Percentiles rank a stretch among this genome's conserved stretches.
phyloP scores from a whole-genome alignment of 2,113 vertebrate species.

The Microcebus ravelobensis region DNA sequence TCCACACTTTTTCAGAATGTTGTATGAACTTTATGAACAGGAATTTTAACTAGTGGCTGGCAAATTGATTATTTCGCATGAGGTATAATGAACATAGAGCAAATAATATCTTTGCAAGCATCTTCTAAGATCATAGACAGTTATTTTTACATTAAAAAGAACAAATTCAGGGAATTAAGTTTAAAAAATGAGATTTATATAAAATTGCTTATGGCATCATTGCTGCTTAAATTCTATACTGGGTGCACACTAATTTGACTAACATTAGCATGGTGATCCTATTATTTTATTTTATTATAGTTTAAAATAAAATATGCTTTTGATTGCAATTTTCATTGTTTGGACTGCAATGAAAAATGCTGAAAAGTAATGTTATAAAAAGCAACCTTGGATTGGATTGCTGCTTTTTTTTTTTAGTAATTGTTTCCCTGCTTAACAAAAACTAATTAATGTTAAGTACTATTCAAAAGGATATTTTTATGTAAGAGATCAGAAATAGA shows the following conservation, averaged over 20 bases:
- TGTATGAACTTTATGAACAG: neutral
- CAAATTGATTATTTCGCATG: neutral
- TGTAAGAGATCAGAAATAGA: slow-evolving; percentile 69
- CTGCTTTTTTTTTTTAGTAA: slow-evolving; percentile 68
- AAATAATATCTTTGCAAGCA: neutral
- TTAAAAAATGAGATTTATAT: slow-evolving; percentile 10
- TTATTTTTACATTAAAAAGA: neutral
- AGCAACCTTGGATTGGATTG: slow-evolving; percentile 70
- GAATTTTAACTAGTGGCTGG: neutral
- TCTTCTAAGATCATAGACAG: neutral
- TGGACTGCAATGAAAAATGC: slow-evolving; percentile 73
- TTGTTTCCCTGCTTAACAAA: slow-evolving; percentile 78
- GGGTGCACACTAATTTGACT: slow-evolving; percentile 36
- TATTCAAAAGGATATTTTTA: slow-evolving; percentile 81
- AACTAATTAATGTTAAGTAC: slow-evolving; percentile 73
- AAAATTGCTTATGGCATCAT: slow-evolving; percentile 39
- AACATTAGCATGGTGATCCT: slow-evolving; percentile 13
- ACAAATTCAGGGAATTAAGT: neutral
- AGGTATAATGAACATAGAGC: neutral
- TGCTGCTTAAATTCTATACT: slow-evolving; percentile 66
- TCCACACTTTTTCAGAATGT: neutral
- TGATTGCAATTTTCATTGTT: slow-evolving; percentile 69
- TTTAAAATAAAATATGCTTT: slow-evolving; percentile 78
- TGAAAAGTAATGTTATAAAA: slow-evolving; percentile 73
- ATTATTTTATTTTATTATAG: slow-evolving; percentile 65